A percentile compares a stretch with the other conserved stretches of the same genome.
Conservation (phyloP, 2,797 vertebrate genomes). For the Catostomus latipinnis region DNA sequence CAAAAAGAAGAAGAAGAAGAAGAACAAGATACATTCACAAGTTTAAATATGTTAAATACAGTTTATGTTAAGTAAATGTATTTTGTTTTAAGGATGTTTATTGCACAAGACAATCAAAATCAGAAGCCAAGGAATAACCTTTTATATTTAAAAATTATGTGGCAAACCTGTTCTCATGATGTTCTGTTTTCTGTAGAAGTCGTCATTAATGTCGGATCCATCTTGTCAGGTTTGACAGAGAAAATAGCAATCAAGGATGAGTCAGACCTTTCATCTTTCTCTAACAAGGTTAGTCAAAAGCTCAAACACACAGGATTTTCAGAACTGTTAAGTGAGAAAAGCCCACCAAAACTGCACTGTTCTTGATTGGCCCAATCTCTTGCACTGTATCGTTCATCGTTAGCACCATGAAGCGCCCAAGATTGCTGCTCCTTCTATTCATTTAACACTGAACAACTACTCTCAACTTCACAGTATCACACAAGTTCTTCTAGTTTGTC, state of each 20-base stretch:
- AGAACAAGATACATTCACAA: too few species aligned
- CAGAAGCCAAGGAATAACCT: too few species aligned
- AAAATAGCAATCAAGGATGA: slow-evolving; percentile 18
- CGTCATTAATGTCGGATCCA: not conserved
- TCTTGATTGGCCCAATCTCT: not conserved
- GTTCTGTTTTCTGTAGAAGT: not conserved
- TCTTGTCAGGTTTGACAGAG: slow-evolving; percentile 14
- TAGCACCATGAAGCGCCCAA: slow-evolving; percentile 29
- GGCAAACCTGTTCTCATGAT: not conserved
- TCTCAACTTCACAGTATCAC: slow-evolving; percentile 19
- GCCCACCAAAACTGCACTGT: slow-evolving; percentile 20
- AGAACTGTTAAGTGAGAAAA: slow-evolving; percentile 35
- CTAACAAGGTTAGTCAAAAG: slow-evolving; percentile 45
- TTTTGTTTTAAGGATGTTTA: too few species aligned
- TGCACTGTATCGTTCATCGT: slow-evolving; percentile 8
- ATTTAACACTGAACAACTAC: slow-evolving; percentile 13
- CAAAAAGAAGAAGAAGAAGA: too few species aligned
- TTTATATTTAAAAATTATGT: not conserved
- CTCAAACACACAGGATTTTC: slow-evolving; percentile 31
- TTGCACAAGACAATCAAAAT: too few species aligned
- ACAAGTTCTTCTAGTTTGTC: not conserved
- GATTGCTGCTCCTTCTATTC: slow-evolving; percentile 1
- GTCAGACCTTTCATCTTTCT: slow-evolving; percentile 20
- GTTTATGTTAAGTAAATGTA: too few species aligned
- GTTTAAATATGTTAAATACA: too few species aligned